phyloP scores from a whole-genome alignment of 2,113 vertebrate genomes.

The Microcebus tavaratra region DNA sequence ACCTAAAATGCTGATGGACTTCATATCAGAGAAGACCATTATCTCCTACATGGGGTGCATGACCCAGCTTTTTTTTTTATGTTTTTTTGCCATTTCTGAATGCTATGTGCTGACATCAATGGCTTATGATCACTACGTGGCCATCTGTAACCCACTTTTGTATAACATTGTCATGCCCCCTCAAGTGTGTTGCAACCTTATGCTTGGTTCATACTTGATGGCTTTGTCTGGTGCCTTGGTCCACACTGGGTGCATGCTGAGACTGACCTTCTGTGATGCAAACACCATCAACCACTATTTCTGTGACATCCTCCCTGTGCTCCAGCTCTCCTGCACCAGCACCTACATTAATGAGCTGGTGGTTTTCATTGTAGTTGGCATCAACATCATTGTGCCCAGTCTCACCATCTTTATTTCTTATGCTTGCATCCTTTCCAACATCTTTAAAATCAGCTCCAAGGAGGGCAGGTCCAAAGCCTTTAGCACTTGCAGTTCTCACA shows the following conservation, averaged over 20 bases:
- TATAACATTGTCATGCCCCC: constrained; percentile 6
- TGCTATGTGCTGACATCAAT: constrained; percentile 52
- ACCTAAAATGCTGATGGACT: constrained; percentile 58
- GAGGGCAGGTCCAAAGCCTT: constrained; percentile 30
- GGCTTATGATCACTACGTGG: constrained; percentile 61
- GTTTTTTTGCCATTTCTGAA: constrained; percentile 43
- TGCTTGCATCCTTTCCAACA: not conserved
- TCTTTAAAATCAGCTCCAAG: not conserved
- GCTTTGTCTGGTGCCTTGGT: not conserved
- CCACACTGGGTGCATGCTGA: constrained; percentile 32
- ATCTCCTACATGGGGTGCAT: constrained; percentile 49
- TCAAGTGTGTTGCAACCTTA: not conserved
- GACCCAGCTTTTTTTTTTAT: constrained; percentile 47
- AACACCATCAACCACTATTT: constrained; percentile 48
- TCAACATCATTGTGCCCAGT: not conserved
- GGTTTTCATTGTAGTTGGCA: not conserved
- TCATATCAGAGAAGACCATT: constrained; percentile 39
- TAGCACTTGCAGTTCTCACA: constrained; percentile 42
- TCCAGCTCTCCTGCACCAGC: constrained; percentile 38
- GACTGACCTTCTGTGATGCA: constrained; percentile 29
- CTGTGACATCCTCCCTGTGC: constrained; percentile 40
- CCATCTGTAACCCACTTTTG: constrained; percentile 53
- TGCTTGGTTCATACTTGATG: constrained; percentile 33
- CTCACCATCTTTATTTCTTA: constrained; percentile 42
- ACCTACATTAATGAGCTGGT: not conserved